Conservation (phyloP, 2,113 vertebrate species). For the Silurus meridionalis region DNA sequence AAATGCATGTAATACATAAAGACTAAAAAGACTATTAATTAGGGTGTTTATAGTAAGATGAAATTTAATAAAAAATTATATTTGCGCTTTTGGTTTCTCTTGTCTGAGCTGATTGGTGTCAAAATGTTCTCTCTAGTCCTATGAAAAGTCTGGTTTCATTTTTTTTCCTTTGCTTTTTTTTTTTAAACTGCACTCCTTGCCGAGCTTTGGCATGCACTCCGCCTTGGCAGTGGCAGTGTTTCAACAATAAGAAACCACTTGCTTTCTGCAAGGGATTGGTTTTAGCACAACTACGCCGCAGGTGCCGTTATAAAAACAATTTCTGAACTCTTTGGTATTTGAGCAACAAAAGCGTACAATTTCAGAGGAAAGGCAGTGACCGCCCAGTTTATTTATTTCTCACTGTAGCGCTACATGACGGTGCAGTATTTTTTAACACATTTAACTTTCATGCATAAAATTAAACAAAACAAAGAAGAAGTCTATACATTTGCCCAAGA, state of each 20-base stretch:
- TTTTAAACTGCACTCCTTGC: background rate
- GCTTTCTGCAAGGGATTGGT: slow-evolving; percentile 29
- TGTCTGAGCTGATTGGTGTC: background rate
- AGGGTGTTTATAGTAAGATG: background rate
- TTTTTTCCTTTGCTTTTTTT: slow-evolving; percentile 4
- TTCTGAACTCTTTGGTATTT: slow-evolving; percentile 30
- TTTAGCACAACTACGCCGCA: slow-evolving; percentile 37
- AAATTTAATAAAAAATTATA: background rate
- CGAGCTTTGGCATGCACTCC: background rate
- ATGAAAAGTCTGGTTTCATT: slow-evolving; percentile 26
- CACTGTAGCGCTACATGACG: background rate
- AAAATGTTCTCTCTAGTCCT: background rate
- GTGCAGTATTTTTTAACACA: background rate
- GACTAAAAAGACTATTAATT: background rate
- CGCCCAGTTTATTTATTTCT: slow-evolving; percentile 3
- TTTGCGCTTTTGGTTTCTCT: background rate
- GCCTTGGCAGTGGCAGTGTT: slow-evolving; percentile 5
- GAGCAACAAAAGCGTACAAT: background rate
- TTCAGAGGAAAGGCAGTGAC: slow-evolving; percentile 1
- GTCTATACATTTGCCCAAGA: background rate
- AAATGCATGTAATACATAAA: background rate
- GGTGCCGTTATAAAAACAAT: slow-evolving; percentile 40
- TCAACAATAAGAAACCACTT: slow-evolving; percentile 40
- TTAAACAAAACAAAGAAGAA: background rate
- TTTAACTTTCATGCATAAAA: background rate